Base-by-base conservation (phyloP, 2,888 invertebrate species). In the Xanthorhoe spadicearia region DNA sequence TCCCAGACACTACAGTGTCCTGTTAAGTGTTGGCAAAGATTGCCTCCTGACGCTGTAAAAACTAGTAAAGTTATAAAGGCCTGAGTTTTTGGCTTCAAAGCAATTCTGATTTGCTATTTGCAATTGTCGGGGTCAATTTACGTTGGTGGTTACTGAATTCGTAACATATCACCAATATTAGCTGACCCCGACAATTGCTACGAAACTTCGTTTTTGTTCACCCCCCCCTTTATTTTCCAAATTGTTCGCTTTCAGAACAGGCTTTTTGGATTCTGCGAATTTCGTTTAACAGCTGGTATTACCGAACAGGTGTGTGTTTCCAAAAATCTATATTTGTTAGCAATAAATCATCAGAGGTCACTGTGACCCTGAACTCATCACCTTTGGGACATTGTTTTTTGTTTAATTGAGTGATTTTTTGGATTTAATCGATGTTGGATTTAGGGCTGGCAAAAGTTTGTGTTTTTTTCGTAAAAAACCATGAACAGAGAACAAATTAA, bases 361-460 rank as follows among this genome's bases (percentile, higher is more conserved):
- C 32, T 52, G 35, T 61, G 68, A 63, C 74, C 73, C 65, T 74
- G 72, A 74, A 68, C 74, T 61, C 54, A 55, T 35, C 59, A 73
- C 73, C 72, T 73, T 72, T 68, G 67, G 57, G 62, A 8, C 38
- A 61, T 67, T 53, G 68, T 70, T 71, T 73, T 57, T 71, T 61
- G 56, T 72, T 71, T 72, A 72, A 74, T 74, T 68, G 66, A 49
- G 51, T 56, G 17, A 63, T 61, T 67, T 72, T 61, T 53, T 54
- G 68, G 54, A 64, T 51, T 54, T 56, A 50, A 58, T 51, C 46
- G 48, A 55, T 53, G 9, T 50, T 46, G 3, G 53, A 35, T 13
- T 15, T 28, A 71, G 70, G 71, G 71, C 43, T 71, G 73, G 3
- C 59, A 0, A 56, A 48, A 8, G 6, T 17, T 17, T 17, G 2